phyloP scores from a whole-genome alignment of 1,140 invertebrate species.

The Lordiphosa mommai region DNA sequence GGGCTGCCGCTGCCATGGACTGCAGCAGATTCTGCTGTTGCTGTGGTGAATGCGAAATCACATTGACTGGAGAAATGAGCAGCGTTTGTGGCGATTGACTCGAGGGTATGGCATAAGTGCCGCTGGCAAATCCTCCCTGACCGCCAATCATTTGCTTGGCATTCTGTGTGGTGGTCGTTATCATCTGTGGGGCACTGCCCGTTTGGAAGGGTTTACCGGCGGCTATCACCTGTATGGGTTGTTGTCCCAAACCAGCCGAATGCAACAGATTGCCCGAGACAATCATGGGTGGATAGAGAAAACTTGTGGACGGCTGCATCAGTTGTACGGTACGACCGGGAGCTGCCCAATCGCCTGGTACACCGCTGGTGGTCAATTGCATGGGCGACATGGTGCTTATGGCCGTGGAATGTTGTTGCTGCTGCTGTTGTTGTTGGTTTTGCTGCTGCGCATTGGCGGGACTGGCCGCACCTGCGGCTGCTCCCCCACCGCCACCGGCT shows the following conservation, averaged over 20 bases:
- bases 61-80: slow-evolving; percentile 88
- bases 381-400: slow-evolving; percentile 81
- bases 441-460: slow-evolving; percentile 63
- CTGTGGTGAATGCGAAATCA: slow-evolving; percentile 86
- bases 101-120: slow-evolving; percentile 86
- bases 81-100: slow-evolving; percentile 89
- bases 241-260: slow-evolving; percentile 88
- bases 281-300: slow-evolving; percentile 88
- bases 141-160: slow-evolving; percentile 83
- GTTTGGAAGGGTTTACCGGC: slow-evolving; percentile 89
- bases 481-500: slow-evolving; percentile 24
- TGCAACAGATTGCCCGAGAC: slow-evolving; percentile 90
- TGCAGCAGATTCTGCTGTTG: slow-evolving; percentile 73
- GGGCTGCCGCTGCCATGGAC: slow-evolving; percentile 62
- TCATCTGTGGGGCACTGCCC: slow-evolving; percentile 88
- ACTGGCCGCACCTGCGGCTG: slow-evolving; percentile 37
- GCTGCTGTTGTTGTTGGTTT: slow-evolving; percentile 71
- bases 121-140: slow-evolving; percentile 81
- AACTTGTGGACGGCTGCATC: slow-evolving; percentile 90
- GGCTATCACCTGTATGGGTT: slow-evolving; percentile 87
- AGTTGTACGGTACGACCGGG: slow-evolving; percentile 86
- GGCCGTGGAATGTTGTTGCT: slow-evolving; percentile 81
- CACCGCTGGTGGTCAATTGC: slow-evolving; percentile 78
- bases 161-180: slow-evolving; percentile 86
- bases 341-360: slow-evolving; percentile 82